Conservation (phyloP, 2,888 invertebrate genomes). For the Cabera pusaria region DNA sequence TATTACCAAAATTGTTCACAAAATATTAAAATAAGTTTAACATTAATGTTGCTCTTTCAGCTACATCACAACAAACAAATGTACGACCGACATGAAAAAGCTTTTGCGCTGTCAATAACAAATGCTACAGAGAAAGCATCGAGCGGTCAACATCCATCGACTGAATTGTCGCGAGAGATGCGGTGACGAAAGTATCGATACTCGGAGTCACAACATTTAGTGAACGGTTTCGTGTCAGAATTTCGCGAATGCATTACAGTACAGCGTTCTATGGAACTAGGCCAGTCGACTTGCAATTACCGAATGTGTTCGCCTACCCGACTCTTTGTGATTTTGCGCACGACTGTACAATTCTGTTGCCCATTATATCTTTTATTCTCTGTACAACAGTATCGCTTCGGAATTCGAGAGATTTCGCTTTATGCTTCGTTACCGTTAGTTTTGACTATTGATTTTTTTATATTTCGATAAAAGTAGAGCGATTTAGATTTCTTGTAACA, state of each 20-base stretch:
- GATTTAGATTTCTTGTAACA: too few relatives aligned
- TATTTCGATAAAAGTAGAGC: too few relatives aligned
- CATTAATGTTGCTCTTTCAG: too few relatives aligned
- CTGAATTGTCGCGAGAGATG: conserved; percentile 29
- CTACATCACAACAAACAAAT: too few relatives aligned
- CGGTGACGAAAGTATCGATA: conserved; percentile 38
- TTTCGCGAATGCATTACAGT: conserved; percentile 54
- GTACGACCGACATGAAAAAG: too few relatives aligned
- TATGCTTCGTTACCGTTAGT: conserved; percentile 30
- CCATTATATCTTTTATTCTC: conserved; percentile 38
- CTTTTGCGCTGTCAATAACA: neutral
- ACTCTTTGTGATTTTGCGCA: conserved; percentile 50
- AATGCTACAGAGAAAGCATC: conserved; percentile 19
- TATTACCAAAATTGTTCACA: too few relatives aligned
- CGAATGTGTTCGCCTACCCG: conserved; percentile 43
- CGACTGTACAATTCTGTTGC: conserved; percentile 35
- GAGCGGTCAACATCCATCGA: conserved; percentile 36
- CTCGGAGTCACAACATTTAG: conserved; percentile 37
- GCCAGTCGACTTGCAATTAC: conserved; percentile 53
- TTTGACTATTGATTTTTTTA: conserved; percentile 35
- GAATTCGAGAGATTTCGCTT: conserved; percentile 44
- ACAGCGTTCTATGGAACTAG: conserved; percentile 49
- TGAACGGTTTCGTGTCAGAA: conserved; percentile 42
- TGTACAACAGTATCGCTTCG: conserved; percentile 32
- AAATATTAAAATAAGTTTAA: too few relatives aligned